phyloP scores from a whole-genome alignment of 2,113 vertebrate genomes.

The Clinocottus analis region DNA sequence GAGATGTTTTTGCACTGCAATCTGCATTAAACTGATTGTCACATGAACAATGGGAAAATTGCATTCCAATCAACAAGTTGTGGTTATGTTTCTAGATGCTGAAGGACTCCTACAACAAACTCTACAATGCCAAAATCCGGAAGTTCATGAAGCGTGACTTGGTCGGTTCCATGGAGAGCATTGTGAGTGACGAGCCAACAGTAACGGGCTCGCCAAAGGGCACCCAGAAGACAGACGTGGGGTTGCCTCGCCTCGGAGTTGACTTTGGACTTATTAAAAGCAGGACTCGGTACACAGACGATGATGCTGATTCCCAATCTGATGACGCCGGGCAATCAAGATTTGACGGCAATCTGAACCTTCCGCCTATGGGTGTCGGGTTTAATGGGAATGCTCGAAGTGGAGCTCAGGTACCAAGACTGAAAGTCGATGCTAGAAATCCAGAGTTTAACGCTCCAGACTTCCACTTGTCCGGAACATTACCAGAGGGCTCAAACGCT shows the following conservation, averaged over 20 bases:
- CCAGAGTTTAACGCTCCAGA: constrained; percentile 30
- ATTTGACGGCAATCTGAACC: constrained; percentile 65
- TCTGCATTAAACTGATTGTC: background rate
- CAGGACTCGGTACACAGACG: constrained; percentile 15
- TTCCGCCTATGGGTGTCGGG: constrained; percentile 54
- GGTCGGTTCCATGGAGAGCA: background rate
- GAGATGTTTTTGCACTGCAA: background rate
- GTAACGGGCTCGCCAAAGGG: constrained; percentile 35
- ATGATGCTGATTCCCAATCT: constrained; percentile 22
- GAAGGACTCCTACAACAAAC: constrained; percentile 80
- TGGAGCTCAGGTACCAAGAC: constrained; percentile 31
- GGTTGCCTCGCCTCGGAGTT: constrained; percentile 70
- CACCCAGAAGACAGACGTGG: constrained; percentile 31
- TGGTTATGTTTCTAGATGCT: constrained; percentile 74
- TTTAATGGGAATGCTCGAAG: constrained; percentile 2
- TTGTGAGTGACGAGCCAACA: constrained; percentile 6
- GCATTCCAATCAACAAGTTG: constrained; percentile 9
- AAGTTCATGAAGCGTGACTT: constrained; percentile 72
- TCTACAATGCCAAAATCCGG: constrained; percentile 82
- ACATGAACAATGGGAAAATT: background rate
- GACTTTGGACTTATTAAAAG: constrained; percentile 73
- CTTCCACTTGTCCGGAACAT: constrained; percentile 18
- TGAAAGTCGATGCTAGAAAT: constrained; percentile 7
- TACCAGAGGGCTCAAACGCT: constrained; percentile 20
- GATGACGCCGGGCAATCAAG: constrained; percentile 14